phyloP scores from a whole-genome alignment of 2,113 vertebrate genomes.

The Gobio gobio region DNA sequence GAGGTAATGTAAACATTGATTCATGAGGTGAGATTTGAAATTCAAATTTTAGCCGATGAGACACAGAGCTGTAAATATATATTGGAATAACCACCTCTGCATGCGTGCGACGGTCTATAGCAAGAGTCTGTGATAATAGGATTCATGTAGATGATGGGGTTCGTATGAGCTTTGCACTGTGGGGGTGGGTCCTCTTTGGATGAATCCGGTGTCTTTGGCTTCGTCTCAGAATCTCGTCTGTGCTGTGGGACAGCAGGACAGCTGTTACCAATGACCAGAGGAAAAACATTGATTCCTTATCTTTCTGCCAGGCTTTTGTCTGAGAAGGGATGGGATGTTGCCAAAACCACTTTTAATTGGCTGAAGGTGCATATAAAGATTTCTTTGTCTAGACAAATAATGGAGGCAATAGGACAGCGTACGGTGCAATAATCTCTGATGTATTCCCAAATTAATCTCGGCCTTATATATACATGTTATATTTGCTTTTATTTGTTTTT shows the following conservation, averaged over 20 bases:
- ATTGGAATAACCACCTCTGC: neutral
- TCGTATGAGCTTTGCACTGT: constrained; percentile 40
- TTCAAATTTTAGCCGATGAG: constrained; percentile 20
- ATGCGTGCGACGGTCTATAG: neutral
- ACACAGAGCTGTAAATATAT: constrained; percentile 25
- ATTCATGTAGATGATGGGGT: constrained; percentile 51
- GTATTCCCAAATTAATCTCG: neutral
- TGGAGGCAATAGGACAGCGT: neutral
- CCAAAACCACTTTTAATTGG: constrained; percentile 39
- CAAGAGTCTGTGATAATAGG: constrained; percentile 48
- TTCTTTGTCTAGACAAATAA: constrained; percentile 17
- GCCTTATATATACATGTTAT: neutral
- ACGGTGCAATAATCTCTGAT: neutral
- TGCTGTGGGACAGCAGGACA: constrained; percentile 44
- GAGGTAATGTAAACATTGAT: constrained; percentile 44
- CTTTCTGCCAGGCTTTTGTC: constrained; percentile 32
- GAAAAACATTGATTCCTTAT: constrained; percentile 33
- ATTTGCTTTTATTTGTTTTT: too few species aligned
- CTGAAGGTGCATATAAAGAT: constrained; percentile 1
- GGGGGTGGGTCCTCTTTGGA: constrained; percentile 40
- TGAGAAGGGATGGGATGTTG: neutral
- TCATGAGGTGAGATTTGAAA: constrained; percentile 36
- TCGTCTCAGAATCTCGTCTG: constrained; percentile 43
- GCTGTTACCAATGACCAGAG: constrained; percentile 50
- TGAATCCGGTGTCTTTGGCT: constrained; percentile 48